Evolutionary conservation across 2,888 invertebrate genomes (phyloP), one percentile per base, ranked within the genome.

Genomic region (Rhaphigaster nebulosa): DNA sequence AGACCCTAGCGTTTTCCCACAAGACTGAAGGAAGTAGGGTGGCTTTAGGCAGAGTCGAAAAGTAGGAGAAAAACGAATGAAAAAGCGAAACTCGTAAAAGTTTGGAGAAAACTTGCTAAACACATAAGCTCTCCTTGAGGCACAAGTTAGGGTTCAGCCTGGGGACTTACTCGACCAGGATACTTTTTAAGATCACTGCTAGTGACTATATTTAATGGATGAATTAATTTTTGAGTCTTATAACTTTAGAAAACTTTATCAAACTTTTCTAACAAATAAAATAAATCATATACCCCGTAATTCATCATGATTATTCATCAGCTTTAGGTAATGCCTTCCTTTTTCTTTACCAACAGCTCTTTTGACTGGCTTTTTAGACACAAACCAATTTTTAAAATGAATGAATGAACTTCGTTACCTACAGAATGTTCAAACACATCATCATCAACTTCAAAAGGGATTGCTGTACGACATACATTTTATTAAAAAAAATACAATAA

Each of bases 71-170:
- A 84, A 45, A 84, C 84, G 45, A 84, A n/a, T 50, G 84, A 50
- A 84, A 84, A 84, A n/a, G 45, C 41, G 84, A 45, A 84, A 84
- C 87, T 87, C 87, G 52, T 15, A 41, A 88, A 88, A 88, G 88
- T 60, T 60, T 26, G 38, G 15, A 88, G 56, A 54, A 88, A 88
- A 88, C 88, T 88, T 88, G 52, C 56, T 60, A 88, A 88, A 88
- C 88, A 60, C 88, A 88, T 88, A 88, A 88, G 88, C 88, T 45
- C 88, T 88, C 60, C 41, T 60, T n/a, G 41, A 88, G 65, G n/a
- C 60, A 45, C 13, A 88, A 65, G 23, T 41, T 41, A 88, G 56
- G 38, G 26, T 38, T 41, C 26, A 41, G 23, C 80, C 80, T 15
- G 26, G 84, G 45, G 84, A 80, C 84, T 84, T 84, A 1, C 84